phyloP scores from a whole-genome alignment of 2,113 vertebrate species.

The Beaufortia kweichowensis region DNA sequence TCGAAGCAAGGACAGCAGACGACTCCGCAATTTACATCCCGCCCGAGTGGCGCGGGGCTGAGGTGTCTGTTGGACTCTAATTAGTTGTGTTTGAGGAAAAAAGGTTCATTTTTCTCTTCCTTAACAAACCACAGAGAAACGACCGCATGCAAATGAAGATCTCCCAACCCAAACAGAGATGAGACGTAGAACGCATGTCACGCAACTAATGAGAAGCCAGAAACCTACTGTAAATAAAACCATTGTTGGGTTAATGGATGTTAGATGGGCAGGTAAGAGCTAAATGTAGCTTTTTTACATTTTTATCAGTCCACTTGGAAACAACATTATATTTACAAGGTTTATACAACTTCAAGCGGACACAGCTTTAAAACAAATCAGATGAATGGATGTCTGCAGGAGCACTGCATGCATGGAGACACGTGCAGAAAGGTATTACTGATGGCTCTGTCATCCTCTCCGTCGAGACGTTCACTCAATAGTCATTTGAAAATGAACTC shows the following conservation, averaged over 20 bases:
- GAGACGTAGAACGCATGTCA: constrained; percentile 35
- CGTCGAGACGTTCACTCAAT: constrained; percentile 86
- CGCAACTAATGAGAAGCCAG: constrained; percentile 5
- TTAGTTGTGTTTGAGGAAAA: constrained; percentile 56
- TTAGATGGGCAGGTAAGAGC: background rate
- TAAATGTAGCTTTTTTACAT: no score
- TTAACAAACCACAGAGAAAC: constrained; percentile 55
- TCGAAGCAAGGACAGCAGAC: constrained; percentile 37
- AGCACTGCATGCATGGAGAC: constrained; percentile 66
- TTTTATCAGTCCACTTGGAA: no score
- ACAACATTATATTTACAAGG: no score
- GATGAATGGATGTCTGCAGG: constrained; percentile 9
- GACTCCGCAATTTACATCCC: constrained; percentile 42
- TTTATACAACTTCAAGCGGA: background rate
- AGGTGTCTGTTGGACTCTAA: constrained; percentile 57
- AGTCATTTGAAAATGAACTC: constrained; percentile 98
- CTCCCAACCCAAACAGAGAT: constrained; percentile 44
- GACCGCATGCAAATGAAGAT: constrained; percentile 48
- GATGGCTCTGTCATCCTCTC: constrained; percentile 82
- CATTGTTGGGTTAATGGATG: background rate
- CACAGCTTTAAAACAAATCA: background rate
- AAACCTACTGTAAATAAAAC: background rate
- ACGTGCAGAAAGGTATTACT: constrained; percentile 83
- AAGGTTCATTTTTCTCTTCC: constrained; percentile 43
- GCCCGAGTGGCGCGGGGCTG: constrained; percentile 48